Conservation (phyloP, 2,113 vertebrate genomes). For the Microcebus ravelobensis region DNA sequence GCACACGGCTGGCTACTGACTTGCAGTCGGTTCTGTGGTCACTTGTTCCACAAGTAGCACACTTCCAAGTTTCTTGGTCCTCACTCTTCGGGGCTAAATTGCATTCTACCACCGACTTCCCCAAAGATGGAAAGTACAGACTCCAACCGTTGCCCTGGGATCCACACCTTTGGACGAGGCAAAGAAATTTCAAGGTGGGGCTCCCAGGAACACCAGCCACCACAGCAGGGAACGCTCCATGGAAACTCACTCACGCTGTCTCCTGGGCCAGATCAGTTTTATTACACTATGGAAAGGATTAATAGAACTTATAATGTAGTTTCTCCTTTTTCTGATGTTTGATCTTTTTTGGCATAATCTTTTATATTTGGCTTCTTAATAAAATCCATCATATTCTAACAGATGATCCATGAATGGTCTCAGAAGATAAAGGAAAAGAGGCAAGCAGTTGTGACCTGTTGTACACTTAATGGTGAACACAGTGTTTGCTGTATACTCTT, state of each 20-base stretch:
- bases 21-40: background rate
- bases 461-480: background rate
- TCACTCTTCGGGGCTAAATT: background rate
- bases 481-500: background rate
- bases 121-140: background rate
- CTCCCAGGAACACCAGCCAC: background rate
- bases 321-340: background rate
- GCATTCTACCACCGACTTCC: background rate
- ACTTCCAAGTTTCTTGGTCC: background rate
- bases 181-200: background rate
- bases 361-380: background rate
- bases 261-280: background rate
- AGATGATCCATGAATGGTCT: background rate
- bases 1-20: background rate
- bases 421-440: background rate
- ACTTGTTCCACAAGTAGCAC: background rate
- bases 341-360: background rate
- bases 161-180: too few relatives aligned
- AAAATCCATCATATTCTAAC: background rate
- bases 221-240: background rate
- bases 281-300: too few relatives aligned
- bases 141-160: accelerated
- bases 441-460: background rate
- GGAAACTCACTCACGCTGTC: background rate
- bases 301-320: too few relatives aligned